Evolutionary conservation across 2,888 invertebrate genomes (phyloP).

Genomic region (Xestia ashworthii): DNA sequence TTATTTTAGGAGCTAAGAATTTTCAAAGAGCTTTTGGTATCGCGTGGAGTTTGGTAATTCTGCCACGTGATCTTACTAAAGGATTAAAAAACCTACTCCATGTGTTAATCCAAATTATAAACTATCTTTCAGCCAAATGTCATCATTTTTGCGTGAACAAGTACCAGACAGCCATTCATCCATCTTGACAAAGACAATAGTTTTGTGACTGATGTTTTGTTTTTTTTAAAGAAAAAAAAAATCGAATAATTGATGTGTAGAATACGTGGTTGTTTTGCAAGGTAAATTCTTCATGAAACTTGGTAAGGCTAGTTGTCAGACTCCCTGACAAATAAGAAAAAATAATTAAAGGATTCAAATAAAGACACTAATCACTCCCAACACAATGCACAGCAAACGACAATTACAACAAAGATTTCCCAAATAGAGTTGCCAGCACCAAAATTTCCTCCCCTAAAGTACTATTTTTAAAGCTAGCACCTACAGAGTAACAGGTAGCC

Average conservation of each 20-base stretch:
- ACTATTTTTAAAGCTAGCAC: constrained; percentile 37
- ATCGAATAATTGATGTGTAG: background rate
- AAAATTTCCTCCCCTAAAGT: constrained; percentile 6
- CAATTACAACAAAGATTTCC: background rate
- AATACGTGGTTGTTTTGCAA: background rate
- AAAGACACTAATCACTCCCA: background rate
- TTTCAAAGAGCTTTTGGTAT: background rate
- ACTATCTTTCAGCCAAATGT: no score
- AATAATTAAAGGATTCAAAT: background rate
- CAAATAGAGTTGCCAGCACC: constrained; percentile 9
- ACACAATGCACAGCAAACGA: background rate
- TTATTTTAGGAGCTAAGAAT: background rate
- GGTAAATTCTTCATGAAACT: background rate
- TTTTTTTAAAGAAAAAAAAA: background rate
- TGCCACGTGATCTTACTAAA: background rate
- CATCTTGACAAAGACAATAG: background rate
- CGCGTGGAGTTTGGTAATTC: background rate
- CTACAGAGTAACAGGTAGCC: constrained; percentile 50
- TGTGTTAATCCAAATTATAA: background rate
- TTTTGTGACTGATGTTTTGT: background rate
- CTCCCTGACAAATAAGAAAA: background rate
- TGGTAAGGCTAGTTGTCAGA: no score
- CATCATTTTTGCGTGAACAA: no score
- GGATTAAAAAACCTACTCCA: background rate
- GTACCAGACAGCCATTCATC: background rate